Percentiles rank a stretch among this genome's conserved stretches.
These are phyloP conservation scores for Epistrophe grossulariae DNA, from an alignment of 2,888 invertebrate species.

Conservation along the genomic window DNA sequence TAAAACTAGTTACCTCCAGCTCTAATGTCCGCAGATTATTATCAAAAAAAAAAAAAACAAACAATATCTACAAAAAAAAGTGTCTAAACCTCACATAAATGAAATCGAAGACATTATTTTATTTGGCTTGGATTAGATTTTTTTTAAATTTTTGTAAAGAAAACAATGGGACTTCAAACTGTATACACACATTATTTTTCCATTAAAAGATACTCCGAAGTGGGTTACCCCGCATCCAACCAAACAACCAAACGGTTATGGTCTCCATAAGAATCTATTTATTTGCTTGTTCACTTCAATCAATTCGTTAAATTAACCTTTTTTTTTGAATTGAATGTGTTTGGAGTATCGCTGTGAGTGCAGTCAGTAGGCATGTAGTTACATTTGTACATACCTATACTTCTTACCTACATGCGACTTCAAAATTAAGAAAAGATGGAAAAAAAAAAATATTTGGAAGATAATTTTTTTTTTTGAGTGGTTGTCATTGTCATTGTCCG, in stretches of 20 bases:
- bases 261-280: slow-evolving; percentile 50
- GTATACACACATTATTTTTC: slow-evolving; percentile 7
- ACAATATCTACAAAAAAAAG: not conserved
- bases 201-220: slow-evolving; percentile 8
- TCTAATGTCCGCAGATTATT: not conserved
- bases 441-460: not conserved
- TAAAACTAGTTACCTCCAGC: not conserved
- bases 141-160: not conserved
- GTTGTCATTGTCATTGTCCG: slow-evolving; percentile 4
- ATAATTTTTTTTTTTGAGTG: slow-evolving; percentile 6
- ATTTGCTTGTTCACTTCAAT: slow-evolving; percentile 66
- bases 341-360: not conserved
- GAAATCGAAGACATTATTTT: not conserved
- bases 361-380: not conserved
- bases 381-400: not conserved
- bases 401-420: not conserved
- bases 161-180: not conserved
- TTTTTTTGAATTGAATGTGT: slow-evolving; percentile 3
- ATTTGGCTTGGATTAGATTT: not conserved
- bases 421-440: not conserved
- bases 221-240: not conserved
- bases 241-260: slow-evolving; percentile 34
- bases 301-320: slow-evolving; percentile 6
- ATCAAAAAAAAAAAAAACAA: not conserved
- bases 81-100: not conserved